Evolutionary conservation across 2,113 vertebrate genomes (phyloP), one percentile per base, ranked within the genome.

Genomic region (Candoia aspera): DNA sequence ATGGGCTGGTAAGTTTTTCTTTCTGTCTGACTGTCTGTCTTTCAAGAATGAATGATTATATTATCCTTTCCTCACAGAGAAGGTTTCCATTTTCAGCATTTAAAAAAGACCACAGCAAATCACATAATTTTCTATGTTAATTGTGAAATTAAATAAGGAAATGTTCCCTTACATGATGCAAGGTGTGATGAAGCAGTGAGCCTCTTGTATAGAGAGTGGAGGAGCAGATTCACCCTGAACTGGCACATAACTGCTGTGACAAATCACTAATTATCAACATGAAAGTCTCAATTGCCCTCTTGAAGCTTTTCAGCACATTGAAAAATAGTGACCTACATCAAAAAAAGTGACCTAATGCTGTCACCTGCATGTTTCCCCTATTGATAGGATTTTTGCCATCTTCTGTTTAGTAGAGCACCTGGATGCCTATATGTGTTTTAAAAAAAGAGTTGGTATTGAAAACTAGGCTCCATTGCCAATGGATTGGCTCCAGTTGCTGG

Each of bases 1-100:
- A 99, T 89, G 99, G 99, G 93, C 97, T 99, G 99, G 99, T 99
- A 97, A 99, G 99, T 97, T 24, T 46, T 46, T 2, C 23, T 46
- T 24, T 2, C 21, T 24, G 46, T 12, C 21, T 24, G 46, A 2
- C 37, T 4, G 21, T 8, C 19, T 9, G 9, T 24, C 37, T 6
- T 1, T n/a, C 29, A 92, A 89, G 91, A 95, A 96, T 95, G 0
- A 90, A 68, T 91, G 85, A 5, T 59, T 54, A 6, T 55, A 58
- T 87, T 93, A 94, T 95, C 10, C 26, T 19, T 54, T 29, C 26
- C 59, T 83, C 94, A 95, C 96, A 94, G 95, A 26, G 49, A 58
- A 85, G 9, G 42, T 85, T 94, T 96, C 94, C 96, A 95, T 95
- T 95, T 95, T 89, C 96, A 95, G 91, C 19, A 62, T 87, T 59